Conservation (phyloP, 2,113 vertebrate species). For the Chaetops frenatus region DNA sequence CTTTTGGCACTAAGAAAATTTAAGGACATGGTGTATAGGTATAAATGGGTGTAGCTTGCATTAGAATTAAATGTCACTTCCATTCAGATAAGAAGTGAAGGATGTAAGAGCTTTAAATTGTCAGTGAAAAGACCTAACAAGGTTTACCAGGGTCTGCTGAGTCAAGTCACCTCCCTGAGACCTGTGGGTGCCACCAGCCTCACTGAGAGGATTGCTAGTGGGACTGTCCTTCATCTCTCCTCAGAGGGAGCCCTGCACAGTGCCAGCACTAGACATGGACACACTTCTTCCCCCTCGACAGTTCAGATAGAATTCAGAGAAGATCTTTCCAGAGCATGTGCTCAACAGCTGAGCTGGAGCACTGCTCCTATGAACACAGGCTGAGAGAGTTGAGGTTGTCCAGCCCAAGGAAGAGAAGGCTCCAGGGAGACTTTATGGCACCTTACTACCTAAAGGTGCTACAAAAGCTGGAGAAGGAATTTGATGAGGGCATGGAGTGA, state of each 20-base stretch:
- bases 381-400: background rate
- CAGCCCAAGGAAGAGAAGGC: background rate
- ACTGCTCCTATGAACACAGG: background rate
- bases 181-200: background rate
- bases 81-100: background rate
- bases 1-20: background rate
- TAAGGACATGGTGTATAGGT: background rate
- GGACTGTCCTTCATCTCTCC: background rate
- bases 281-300: background rate
- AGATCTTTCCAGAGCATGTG: fast-evolving
- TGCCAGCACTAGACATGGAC: too few relatives aligned
- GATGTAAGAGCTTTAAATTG: background rate
- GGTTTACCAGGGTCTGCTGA: background rate
- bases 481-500: background rate
- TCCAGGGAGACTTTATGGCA: background rate
- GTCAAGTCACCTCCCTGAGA: background rate
- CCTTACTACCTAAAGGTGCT: background rate
- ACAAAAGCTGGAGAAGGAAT: background rate
- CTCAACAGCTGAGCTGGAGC: background rate
- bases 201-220: fast-evolving
- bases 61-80: background rate
- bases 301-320: background rate
- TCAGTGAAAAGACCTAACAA: background rate
- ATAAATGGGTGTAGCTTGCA: background rate
- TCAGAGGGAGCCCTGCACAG: background rate